phyloP scores from a whole-genome alignment of 2,888 invertebrate genomes.

The Diarsia mendica region DNA sequence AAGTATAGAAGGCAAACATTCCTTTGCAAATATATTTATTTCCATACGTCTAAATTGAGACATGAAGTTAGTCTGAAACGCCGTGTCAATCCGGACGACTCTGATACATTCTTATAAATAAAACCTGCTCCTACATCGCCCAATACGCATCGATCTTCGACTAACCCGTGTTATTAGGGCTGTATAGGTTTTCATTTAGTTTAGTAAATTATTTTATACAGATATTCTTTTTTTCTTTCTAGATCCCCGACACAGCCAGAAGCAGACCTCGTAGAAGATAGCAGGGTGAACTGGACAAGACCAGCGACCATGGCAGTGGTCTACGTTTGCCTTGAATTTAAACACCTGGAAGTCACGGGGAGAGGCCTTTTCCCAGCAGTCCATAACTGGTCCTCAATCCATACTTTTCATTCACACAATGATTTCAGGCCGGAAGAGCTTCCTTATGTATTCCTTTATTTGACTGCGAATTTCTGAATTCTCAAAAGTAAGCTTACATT shows the following conservation, averaged over 20 bases:
- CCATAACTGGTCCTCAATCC: too few relatives aligned
- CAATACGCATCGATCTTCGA: conserved; percentile 54
- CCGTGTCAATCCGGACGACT: conserved; percentile 47
- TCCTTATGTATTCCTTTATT: background rate
- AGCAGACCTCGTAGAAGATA: too few relatives aligned
- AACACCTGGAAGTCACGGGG: too few relatives aligned
- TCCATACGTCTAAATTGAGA: conserved; percentile 53
- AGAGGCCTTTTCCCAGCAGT: too few relatives aligned
- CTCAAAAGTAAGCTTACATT: background rate
- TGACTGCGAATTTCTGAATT: background rate
- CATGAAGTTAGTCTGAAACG: conserved; percentile 34
- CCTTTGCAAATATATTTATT: conserved; percentile 39
- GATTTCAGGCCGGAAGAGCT: background rate
- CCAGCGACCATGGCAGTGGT: too few relatives aligned
- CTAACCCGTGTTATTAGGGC: conserved; percentile 44
- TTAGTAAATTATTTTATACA: background rate
- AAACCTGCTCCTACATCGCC: conserved; percentile 47
- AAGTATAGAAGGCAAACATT: conserved; percentile 30
- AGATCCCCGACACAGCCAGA: too few relatives aligned
- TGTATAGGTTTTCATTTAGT: conserved; percentile 31
- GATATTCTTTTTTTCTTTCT: background rate
- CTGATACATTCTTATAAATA: conserved; percentile 61
- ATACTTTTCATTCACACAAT: background rate
- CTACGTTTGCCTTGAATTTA: too few relatives aligned
- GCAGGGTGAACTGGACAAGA: too few relatives aligned